These are phyloP conservation scores for Actinemys pallida DNA, from an alignment of 2,113 vertebrate species.

Conservation along the genomic window DNA sequence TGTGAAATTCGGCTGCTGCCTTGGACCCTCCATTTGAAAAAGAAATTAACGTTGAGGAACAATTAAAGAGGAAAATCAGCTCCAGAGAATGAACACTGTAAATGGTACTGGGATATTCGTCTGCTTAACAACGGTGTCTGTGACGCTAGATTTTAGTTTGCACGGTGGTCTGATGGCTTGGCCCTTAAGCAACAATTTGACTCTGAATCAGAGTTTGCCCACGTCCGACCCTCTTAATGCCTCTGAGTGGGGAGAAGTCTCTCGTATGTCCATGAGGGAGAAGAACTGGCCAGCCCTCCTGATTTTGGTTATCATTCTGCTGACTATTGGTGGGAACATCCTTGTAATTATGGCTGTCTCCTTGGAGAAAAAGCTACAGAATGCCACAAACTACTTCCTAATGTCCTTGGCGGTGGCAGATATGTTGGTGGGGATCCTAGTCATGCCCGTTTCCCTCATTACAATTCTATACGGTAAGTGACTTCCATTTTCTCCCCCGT, in stretches of 20 bases:
- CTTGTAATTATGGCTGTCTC: slow-evolving; percentile 97
- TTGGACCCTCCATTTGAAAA: slow-evolving; percentile 34
- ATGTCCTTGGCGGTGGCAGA: slow-evolving; percentile 97
- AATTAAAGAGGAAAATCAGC: slow-evolving; percentile 5
- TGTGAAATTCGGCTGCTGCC: slow-evolving; percentile 40
- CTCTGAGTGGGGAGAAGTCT: slow-evolving; percentile 69
- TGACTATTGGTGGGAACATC: slow-evolving; percentile 97
- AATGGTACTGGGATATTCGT: slow-evolving; percentile 81
- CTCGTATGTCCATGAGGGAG: slow-evolving; percentile 76
- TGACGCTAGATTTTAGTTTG: slow-evolving; percentile 80
- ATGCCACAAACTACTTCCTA: slow-evolving; percentile 98
- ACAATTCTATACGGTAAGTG: slow-evolving; percentile 97
- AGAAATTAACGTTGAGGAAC: slow-evolving; percentile 27
- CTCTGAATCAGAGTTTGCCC: slow-evolving; percentile 79
- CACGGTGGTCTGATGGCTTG: slow-evolving; percentile 83
- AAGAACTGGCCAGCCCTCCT: slow-evolving; percentile 97
- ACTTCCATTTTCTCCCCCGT: neutral
- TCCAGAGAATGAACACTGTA: slow-evolving; percentile 80
- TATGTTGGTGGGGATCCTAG: slow-evolving; percentile 98
- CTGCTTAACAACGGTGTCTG: slow-evolving; percentile 81
- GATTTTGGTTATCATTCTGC: slow-evolving; percentile 92
- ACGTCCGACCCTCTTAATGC: slow-evolving; percentile 69
- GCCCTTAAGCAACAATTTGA: slow-evolving; percentile 79
- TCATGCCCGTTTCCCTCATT: slow-evolving; percentile 97
- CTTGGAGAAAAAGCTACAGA: slow-evolving; percentile 98